Percentiles rank a stretch among this genome's conserved stretches.
These are phyloP conservation scores for Drosophila bifasciata DNA, from an alignment of 1,140 invertebrate species.

Conservation along the genomic window DNA sequence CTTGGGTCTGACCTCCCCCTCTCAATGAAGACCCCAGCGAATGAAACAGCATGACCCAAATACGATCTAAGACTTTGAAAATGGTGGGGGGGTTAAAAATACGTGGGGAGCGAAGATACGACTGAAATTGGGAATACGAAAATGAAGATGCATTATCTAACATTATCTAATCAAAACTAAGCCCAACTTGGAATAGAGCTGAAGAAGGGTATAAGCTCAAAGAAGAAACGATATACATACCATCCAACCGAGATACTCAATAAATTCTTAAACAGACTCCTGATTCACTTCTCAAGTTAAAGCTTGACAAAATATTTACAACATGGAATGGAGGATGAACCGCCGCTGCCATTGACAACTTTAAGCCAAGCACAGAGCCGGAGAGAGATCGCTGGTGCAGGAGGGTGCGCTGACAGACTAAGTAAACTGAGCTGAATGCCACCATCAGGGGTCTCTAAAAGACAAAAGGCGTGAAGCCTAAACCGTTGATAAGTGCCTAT, in stretches of 20 bases:
- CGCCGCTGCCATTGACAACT: conserved; percentile 24
- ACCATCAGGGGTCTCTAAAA: conserved; percentile 17
- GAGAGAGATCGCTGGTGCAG: conserved; percentile 7
- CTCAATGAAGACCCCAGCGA: conserved; percentile 4
- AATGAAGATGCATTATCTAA: not conserved
- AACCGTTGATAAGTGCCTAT: conserved; percentile 77
- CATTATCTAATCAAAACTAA: not conserved
- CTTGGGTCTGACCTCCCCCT: conserved; percentile 39
- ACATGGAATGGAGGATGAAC: conserved; percentile 10
- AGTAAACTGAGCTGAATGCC: conserved; percentile 9
- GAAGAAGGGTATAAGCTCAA: too few species aligned
- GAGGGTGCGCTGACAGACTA: not conserved
- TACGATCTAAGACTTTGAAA: conserved; percentile 24
- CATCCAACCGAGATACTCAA: too few species aligned
- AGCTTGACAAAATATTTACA: conserved; percentile 7
- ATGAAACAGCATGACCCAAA: conserved; percentile 36
- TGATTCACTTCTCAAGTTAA: not conserved
- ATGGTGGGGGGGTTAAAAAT: conserved; percentile 1
- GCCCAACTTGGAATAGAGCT: too few species aligned
- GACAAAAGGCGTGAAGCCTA: conserved; percentile 74
- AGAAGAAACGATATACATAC: too few species aligned
- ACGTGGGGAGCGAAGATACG: not conserved
- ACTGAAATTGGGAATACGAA: not conserved
- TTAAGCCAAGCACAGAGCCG: conserved; percentile 1
- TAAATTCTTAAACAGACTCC: too few species aligned